Evolutionary conservation across 2,888 invertebrate genomes (phyloP).

Genomic region (Lottia scabra): DNA sequence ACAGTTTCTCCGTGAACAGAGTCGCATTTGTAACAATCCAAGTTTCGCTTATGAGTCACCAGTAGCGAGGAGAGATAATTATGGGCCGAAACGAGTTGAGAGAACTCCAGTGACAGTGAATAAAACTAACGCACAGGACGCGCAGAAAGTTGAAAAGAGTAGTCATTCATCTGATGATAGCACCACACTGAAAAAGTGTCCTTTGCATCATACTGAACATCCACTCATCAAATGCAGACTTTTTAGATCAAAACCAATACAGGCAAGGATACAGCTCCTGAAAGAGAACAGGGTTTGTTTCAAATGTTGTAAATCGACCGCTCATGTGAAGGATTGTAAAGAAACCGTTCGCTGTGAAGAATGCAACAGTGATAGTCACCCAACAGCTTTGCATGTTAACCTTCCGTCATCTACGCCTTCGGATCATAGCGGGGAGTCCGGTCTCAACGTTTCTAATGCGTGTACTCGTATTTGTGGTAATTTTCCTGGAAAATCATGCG

Average conservation of each 20-base stretch:
- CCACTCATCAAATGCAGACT: too few relatives aligned
- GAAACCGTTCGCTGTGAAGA: conserved; percentile 20
- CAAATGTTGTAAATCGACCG: conserved; percentile 18
- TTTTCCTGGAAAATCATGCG: conserved; percentile 19
- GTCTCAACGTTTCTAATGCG: neutral
- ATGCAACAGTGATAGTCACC: conserved; percentile 24
- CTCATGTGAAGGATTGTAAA: conserved; percentile 23
- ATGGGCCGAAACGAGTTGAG: too few relatives aligned
- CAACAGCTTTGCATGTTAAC: conserved; percentile 24
- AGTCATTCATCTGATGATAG: too few relatives aligned
- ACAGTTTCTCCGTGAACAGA: conserved; percentile 8
- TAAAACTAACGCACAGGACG: too few relatives aligned
- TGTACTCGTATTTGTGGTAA: conserved; percentile 17
- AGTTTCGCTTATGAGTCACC: conserved; percentile 9
- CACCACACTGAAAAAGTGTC: too few relatives aligned
- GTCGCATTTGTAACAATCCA: conserved; percentile 13
- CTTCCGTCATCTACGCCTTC: neutral
- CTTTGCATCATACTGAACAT: too few relatives aligned
- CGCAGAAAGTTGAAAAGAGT: too few relatives aligned
- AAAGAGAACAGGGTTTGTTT: conserved; percentile 28
- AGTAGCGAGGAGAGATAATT: too few relatives aligned
- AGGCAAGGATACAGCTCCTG: too few relatives aligned
- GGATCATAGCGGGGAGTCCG: neutral
- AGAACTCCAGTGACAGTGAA: too few relatives aligned
- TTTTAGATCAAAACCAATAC: too few relatives aligned